Percentiles rank a stretch among this genome's conserved stretches.
Conservation (phyloP, 2,113 vertebrate species). For the Piaya cayana region DNA sequence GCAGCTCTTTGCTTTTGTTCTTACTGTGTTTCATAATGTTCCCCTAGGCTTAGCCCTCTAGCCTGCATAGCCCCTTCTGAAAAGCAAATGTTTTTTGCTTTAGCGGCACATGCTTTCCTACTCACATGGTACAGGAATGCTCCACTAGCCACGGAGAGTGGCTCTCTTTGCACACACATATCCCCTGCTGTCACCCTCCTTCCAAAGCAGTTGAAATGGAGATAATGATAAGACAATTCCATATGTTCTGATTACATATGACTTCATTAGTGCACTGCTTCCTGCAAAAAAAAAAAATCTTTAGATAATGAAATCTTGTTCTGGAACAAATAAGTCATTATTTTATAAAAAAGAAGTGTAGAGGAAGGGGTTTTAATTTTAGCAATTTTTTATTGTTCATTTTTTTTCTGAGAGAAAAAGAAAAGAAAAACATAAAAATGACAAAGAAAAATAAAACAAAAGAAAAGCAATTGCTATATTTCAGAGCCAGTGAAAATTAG, state of each 20-base stretch:
- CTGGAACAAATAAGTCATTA: not conserved
- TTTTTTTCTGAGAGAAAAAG: not conserved
- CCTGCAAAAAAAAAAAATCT: not conserved
- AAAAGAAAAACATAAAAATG: not conserved
- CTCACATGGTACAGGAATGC: not conserved
- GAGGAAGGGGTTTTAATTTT: not conserved
- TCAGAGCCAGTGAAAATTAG: conserved; percentile 76
- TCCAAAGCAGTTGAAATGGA: not conserved
- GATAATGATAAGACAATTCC: conserved; percentile 23
- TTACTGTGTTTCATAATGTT: not conserved
- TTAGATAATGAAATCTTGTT: conserved; percentile 53
- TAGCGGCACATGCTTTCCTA: not conserved
- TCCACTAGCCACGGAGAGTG: not conserved
- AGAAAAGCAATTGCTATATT: conserved; percentile 62
- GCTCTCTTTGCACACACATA: not conserved
- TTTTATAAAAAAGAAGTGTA: not conserved
- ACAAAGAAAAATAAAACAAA: conserved; percentile 24
- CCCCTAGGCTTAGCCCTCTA: not conserved
- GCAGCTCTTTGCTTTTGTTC: not conserved
- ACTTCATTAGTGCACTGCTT: conserved; percentile 32
- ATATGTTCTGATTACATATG: conserved; percentile 55
- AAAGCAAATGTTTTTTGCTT: not conserved
- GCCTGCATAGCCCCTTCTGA: not conserved
- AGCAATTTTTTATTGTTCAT: not conserved
- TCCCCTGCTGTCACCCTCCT: not conserved